These are phyloP conservation scores for Buceros bicornis DNA, from an alignment of 2,797 vertebrate species.

Conservation along the genomic window DNA sequence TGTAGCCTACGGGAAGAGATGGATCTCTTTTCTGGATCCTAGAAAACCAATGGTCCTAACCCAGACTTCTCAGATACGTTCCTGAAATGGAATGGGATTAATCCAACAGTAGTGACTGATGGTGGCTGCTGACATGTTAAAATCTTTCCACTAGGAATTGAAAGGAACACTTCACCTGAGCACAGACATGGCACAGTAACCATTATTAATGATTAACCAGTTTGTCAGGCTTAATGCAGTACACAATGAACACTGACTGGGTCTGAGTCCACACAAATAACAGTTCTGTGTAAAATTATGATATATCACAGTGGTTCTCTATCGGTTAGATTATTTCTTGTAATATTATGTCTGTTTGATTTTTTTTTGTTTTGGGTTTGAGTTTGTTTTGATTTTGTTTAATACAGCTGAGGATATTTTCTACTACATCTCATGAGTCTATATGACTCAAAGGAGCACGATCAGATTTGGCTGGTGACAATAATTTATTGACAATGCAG, in stretches of 20 bases:
- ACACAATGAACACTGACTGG: not conserved
- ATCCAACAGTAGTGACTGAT: not conserved
- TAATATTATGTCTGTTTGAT: not conserved
- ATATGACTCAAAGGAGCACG: not conserved
- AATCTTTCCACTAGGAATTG: not conserved
- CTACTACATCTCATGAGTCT: not conserved
- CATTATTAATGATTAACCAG: not conserved
- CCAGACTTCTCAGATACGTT: not conserved
- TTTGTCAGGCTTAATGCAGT: not conserved
- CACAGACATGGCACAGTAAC: not conserved
- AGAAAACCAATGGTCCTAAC: not conserved
- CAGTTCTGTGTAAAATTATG: not conserved
- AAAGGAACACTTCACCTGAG: not conserved
- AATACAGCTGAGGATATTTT: not conserved
- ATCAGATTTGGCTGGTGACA: not conserved
- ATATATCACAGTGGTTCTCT: not conserved
- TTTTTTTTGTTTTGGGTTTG: not conserved
- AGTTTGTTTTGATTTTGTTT: not conserved
- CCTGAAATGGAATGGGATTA: not conserved
- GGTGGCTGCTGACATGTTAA: not conserved
- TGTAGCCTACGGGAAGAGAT: not conserved
- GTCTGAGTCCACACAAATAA: not conserved
- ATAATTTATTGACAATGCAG: not conserved
- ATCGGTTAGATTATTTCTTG: not conserved
- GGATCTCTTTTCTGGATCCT: not conserved